Evolutionary conservation across 2,888 invertebrate genomes (phyloP), one percentile per base, ranked within the genome.

Genomic region (Saturnia pavonia): DNA sequence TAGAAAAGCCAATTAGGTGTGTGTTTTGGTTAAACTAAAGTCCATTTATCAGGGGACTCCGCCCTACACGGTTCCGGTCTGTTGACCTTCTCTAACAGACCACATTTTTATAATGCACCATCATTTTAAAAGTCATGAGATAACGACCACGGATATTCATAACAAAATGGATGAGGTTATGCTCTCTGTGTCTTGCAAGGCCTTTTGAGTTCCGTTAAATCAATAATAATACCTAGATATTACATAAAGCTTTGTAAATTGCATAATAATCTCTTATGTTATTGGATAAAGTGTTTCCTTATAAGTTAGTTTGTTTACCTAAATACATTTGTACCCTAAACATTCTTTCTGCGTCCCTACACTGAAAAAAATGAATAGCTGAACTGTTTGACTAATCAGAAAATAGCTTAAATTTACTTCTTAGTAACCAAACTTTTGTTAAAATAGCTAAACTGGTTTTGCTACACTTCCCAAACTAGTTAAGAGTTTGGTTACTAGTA

Each of bases 1-100:
- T 86, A 85, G 85, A 86, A 88, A 91, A 90, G 88, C 91, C 91
- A 91, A 91, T 91, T 91, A 90, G 86, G 84, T 86, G 85, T 85
- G 85, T 88, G 65, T 91, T 91, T 91, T 89, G 88, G 88, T 87
- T 84, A 85, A 87, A 86, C 82, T 80, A 80, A 81, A 78, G 80
- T 82, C 84, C 89, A 91, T 92, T 89, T 88, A 91, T 92, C 91
- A 92, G 84, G 74, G 77, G 70, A 85, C 87, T 86, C 88, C 91
- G 90, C 91, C 90, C 86, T 80, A 75, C 72, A 71, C 77, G 79
- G 87, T 88, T 87, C 87, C 87, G 81, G 82, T 81, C 77, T 80
- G 82, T 79, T 85, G 84, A 81, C 77, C 76, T 79, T 79, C 74
- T 72, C 74, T 78, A 73, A 81, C 80, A 77, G 77, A 76, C 78